These are phyloP conservation scores for Hypotaenidia okinawae DNA, from an alignment of 2,797 vertebrate genomes.

Conservation along the genomic window DNA sequence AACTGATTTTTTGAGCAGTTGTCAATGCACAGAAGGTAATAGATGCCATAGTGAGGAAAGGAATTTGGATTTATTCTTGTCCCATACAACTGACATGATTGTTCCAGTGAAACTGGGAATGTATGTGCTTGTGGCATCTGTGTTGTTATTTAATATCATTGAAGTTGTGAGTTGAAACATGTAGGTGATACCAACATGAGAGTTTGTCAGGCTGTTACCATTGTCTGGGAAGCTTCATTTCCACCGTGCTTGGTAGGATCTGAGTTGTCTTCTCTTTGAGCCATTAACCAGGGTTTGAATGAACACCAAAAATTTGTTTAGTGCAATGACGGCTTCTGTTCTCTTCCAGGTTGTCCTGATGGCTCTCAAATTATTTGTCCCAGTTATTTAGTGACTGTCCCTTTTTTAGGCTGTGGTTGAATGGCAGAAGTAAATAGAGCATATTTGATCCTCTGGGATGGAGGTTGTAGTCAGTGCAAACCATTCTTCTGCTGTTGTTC, in stretches of 20 bases:
- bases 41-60: background rate
- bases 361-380: slow-evolving; percentile 15
- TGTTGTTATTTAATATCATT: background rate
- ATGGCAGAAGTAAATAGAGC: slow-evolving; percentile 56
- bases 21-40: background rate
- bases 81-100: background rate
- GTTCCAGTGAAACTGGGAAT: background rate
- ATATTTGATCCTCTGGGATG: slow-evolving; percentile 24
- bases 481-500: background rate
- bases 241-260: background rate
- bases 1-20: background rate
- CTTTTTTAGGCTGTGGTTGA: slow-evolving; percentile 22
- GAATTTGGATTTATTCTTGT: slow-evolving; percentile 11
- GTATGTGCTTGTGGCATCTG: background rate
- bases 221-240: background rate
- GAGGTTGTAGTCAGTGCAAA: background rate
- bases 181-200: background rate
- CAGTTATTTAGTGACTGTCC: background rate
- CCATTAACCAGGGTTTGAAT: background rate
- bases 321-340: background rate
- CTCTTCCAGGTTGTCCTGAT: background rate
- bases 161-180: background rate
- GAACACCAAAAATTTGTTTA: background rate
- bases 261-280: background rate
- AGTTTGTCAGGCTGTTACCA: background rate